Conservation (phyloP, 1,140 invertebrate species). For the Bombus breviceps region DNA sequence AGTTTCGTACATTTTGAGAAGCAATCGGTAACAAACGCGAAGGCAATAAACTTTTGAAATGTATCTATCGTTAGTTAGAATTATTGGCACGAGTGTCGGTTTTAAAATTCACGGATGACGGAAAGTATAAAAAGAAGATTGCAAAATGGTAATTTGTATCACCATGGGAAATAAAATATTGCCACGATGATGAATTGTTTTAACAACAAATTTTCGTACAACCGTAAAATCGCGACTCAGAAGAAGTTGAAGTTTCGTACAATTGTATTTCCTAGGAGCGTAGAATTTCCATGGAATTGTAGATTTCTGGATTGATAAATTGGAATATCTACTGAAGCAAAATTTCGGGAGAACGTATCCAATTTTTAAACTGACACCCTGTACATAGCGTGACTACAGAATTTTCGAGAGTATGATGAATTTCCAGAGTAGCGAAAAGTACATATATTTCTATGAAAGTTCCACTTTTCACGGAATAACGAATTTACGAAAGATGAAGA, state of each 20-base stretch:
- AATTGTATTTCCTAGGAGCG: not conserved
- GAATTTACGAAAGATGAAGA: not conserved
- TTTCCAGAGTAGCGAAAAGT: not conserved
- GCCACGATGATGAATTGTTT: not conserved
- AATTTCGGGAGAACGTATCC: not conserved
- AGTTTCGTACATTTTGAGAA: too few relatives aligned
- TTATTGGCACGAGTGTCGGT: too few relatives aligned
- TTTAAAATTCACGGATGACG: too few relatives aligned
- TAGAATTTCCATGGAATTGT: too few relatives aligned
- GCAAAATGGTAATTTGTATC: too few relatives aligned
- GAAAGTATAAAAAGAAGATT: too few relatives aligned
- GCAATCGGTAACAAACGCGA: too few relatives aligned
- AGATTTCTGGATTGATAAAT: not conserved
- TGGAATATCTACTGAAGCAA: not conserved
- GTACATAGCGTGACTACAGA: not conserved
- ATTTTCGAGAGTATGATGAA: not conserved
- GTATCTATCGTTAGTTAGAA: too few relatives aligned
- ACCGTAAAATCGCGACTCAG: not conserved
- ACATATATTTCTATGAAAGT: not conserved
- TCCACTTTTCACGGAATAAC: not conserved
- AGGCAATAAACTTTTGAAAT: too few relatives aligned
- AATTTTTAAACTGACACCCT: not conserved
- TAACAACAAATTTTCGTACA: too few relatives aligned
- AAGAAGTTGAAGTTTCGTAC: not conserved
- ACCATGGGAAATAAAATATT: too few relatives aligned